A percentile compares a stretch with the other conserved stretches of the same genome.
These are phyloP conservation scores for Paradisaea rubra DNA, from an alignment of 2,113 vertebrate genomes.

Conservation along the genomic window DNA sequence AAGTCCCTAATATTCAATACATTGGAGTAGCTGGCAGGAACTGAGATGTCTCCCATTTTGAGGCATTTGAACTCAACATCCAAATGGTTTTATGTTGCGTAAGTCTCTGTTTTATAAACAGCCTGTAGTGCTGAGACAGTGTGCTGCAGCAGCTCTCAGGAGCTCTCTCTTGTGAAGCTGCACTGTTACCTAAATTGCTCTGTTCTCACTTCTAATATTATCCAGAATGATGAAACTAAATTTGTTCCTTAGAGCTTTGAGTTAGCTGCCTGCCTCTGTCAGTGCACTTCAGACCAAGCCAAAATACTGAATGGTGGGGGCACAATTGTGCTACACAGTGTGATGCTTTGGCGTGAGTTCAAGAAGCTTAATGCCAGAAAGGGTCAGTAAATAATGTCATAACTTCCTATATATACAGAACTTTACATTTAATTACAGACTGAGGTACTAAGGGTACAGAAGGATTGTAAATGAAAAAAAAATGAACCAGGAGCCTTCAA, in stretches of 20 bases:
- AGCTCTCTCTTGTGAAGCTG: neutral
- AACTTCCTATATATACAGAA: neutral
- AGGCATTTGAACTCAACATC: neutral
- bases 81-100: neutral
- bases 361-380: neutral
- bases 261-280: neutral
- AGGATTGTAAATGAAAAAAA: neutral
- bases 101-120: neutral
- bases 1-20: neutral
- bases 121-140: neutral
- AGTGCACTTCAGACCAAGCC: neutral
- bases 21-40: neutral
- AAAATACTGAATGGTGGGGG: neutral
- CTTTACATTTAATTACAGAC: neutral
- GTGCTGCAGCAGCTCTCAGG: neutral
- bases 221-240: neutral
- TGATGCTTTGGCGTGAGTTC: neutral
- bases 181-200: neutral
- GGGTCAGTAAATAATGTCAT: neutral
- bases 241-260: neutral
- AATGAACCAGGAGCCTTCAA: neutral
- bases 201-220: neutral
- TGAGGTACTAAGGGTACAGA: neutral
- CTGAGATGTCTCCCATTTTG: neutral
- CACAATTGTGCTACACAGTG: neutral